Evolutionary conservation across 2,113 vertebrate genomes (phyloP), one percentile per base, ranked within the genome.

Genomic region (Ciconia boyciana): DNA sequence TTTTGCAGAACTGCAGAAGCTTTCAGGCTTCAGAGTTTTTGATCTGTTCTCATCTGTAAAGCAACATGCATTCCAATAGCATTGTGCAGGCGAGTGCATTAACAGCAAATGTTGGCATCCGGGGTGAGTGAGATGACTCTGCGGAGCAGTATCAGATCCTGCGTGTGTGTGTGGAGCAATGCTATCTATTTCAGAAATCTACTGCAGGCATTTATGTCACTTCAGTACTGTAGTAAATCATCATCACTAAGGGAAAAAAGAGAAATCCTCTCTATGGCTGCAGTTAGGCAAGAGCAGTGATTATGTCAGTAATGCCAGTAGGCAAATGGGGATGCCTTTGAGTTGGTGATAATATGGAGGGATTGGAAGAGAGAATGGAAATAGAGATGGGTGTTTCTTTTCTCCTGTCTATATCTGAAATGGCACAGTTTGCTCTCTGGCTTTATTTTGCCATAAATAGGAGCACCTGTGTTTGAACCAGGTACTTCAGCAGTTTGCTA

Each of bases 371-470:
- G 74, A 64, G 78, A 55, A 58, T 72, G 74, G 86, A 83, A 90
- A 62, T 4, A 54, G 70, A 49, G 31, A 15, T 39, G 46, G 58
- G 22, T 72, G 44, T 85, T 93, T 74, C 31, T 92, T 95, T 87
- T 82, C 43, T 78, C 32, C 24, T 6, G 2, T 31, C 26, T 44
- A 2, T 55, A 55, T 76, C 77, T 46, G 22, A 79, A 88, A 60
- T 24, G 52, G 21, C 44, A 32, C 11, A 25, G 8, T 60, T 75
- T 85, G 39, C 39, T 66, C 26, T 89, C 76, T 92, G 57, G n/a
- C 60, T 96, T 92, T 95, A 91, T 96, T 97, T 89, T 78, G 84
- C 83, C 51, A 39, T 94, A 95, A 97, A 94, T 52, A 96, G 87
- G 49, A 92, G 81, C 89, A 87, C 62, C 75, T 78, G n/a, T 55